Base-by-base conservation (phyloP, 2,888 invertebrate species). In the Brachylomia viminalis region DNA sequence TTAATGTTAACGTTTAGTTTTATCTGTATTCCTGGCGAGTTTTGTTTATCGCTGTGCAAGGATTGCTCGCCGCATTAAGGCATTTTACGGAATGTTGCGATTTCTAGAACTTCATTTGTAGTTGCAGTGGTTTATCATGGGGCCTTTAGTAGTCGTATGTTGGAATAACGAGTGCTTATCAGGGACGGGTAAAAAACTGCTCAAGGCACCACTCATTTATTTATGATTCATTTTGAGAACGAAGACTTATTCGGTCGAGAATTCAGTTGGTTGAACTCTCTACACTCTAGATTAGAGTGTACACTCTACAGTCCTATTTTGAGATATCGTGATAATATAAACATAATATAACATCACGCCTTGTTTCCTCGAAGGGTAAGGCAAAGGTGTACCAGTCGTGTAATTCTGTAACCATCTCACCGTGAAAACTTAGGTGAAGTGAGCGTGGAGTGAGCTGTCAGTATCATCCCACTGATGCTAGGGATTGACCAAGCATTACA, bases 1-100 rank as follows among this genome's bases (percentile, higher is more conserved):
- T 86, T 88, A 88, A 88, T 87, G 87, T 84, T 87, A 87, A 87
- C 88, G 87, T 85, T 87, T 87, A 84, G 85, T 88, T 86, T 88
- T 83, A 85, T 89, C 87, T 88, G 86, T 88, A 87, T 89, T 88
- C 89, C 82, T 74, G 65, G 80, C 72, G 83, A 85, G 86, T 83
- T 85, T 88, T 85, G 88, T 89, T 89, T 89, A 89, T 88, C 80
- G 87, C 80, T 78, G 42, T 79, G 83, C 85, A 71, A 64, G 79
- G 80, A 86, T 81, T 84, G 78, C 72, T 76, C 84, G 68, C 76
- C 77, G 81, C 82, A 88, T 87, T 87, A 84, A 83, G 81, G 84
- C 79, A 74, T 87, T 88, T 86, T 74, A 73, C 79, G 79, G 73
- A 79, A 84, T 78, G 72, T 83, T 79, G 71, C 64, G 59, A 79